Base-by-base conservation (phyloP, 2,113 vertebrate species). In the Microcebus jonahi region DNA sequence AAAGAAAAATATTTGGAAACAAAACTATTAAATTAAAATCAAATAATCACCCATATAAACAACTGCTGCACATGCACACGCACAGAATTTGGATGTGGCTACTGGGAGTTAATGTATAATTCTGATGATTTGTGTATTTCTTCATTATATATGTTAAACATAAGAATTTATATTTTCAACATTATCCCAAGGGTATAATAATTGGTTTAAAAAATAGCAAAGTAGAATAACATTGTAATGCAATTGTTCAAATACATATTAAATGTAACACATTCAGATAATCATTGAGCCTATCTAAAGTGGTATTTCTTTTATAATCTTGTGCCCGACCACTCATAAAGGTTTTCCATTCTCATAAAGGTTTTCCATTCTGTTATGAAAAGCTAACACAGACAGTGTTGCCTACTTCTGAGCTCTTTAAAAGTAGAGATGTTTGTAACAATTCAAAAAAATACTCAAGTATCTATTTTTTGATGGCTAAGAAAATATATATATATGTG, bases 1-100 rank as follows among this genome's bases (percentile, higher is more conserved):
- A 85, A 94, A 91, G 91, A 81, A 91, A 98, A 88, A 84, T 90
- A 89, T 95, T 97, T 97, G 53, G 73, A 95, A 97, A 86, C 91
- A 94, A 84, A 96, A 59, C 48, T 80, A 77, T 88, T 91, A 85
- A 95, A 94, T 95, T 95, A 91, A 95, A 95, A 82, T 90, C 18
- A 91, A 95, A 88, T 95, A 93, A 86, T 81, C 65, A 77, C 65
- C 50, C 89, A 96, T 57, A 87, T 88, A 95, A 98, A 85, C 90
- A 85, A 61, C 13, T 63, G 20, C n/a, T 12, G 11, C 15, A 39
- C 39, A 83, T 27, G 39, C 6, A 73, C 39, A 73, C 15, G 11
- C 25, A 23, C 18, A 21, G 63, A 88, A 82, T 85, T 83, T 91
- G 45, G 34, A 76, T 31, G 36, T 95, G 77, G n/a, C 39, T 88